Base-by-base conservation (phyloP, 2,113 vertebrate species). In the Himantopus leucocephalus region DNA sequence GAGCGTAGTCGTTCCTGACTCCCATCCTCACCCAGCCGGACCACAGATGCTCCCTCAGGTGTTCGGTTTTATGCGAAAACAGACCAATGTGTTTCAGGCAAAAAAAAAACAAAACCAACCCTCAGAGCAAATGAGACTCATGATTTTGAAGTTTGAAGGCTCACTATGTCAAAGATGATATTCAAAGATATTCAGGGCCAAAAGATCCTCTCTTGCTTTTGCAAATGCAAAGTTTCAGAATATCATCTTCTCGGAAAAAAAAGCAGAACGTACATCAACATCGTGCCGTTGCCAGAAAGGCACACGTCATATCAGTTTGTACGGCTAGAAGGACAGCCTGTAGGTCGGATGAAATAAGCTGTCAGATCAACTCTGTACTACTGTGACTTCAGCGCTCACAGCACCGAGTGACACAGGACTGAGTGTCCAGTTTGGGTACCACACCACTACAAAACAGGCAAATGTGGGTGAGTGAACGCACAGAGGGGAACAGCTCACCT, bases 1-100 rank as follows among this genome's bases (percentile, higher is more conserved):
- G 29, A 55, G 39, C 10, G 4, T 1, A 21, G 13, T 21, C 2
- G 1, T 22, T 62, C 39, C 43, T 15, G 23, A 23, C 6, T 20
- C 26, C 43, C 18, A 4, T 20, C 7, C 27, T 63, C 1, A 0
- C 15, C 35, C 55, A 7, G 22, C 3, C 23, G 45, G 18, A 48
- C 29, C 16, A 1, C 5, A 10, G 29, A 19, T 27, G 26, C 39
- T 52, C 47, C 50, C 30, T 63, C 5, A 20, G 60, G 35, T 81
- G 22, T 10, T 77, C 35, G 37, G 35, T 8, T 58, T 66, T 30
- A 6, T 34, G 9, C 10, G 15, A 48, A 62, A 78, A 71, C 1
- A 3, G 22, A 18, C 8, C 20, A 18, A 5, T 17, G 34, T 12
- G 29, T 29, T 50, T n/a, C 56, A 66, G 32, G 26, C 9, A 14